Conservation (phyloP, 2,113 vertebrate species). For the Passer domesticus region DNA sequence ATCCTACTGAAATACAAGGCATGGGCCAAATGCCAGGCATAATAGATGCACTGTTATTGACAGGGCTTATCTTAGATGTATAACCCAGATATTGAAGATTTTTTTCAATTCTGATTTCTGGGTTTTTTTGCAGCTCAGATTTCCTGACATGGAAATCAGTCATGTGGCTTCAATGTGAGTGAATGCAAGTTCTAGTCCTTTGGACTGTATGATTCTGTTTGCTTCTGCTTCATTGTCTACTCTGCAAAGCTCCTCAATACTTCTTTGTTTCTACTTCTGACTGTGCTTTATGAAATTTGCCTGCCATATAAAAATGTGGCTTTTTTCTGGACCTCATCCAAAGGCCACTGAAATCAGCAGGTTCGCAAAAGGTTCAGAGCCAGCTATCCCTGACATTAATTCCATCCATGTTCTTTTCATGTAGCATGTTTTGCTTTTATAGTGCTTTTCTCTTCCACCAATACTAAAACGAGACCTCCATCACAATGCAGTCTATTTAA, state of each 20-base stretch:
- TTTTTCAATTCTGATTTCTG: background rate
- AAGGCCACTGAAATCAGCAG: background rate
- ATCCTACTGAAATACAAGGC: background rate
- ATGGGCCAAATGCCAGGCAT: background rate
- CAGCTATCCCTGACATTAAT: background rate
- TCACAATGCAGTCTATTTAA: background rate
- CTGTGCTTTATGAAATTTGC: background rate
- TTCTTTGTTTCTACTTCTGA: conserved; percentile 9
- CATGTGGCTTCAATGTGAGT: background rate
- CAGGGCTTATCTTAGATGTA: background rate
- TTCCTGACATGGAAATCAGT: background rate
- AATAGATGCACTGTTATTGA: background rate
- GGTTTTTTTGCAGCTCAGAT: background rate
- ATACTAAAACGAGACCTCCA: background rate
- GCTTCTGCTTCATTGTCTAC: background rate
- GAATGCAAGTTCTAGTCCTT: background rate
- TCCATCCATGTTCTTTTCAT: background rate
- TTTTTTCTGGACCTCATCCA: conserved; percentile 17
- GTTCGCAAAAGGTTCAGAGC: background rate
- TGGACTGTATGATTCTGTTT: background rate
- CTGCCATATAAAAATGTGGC: background rate
- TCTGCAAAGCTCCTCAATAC: background rate
- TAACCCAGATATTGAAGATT: background rate
- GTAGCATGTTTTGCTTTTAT: background rate
- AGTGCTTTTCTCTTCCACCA: background rate